Evolutionary conservation across 2,888 invertebrate species (phyloP), one percentile per base, ranked within the genome.

Genomic region (Coenonympha arcania): DNA sequence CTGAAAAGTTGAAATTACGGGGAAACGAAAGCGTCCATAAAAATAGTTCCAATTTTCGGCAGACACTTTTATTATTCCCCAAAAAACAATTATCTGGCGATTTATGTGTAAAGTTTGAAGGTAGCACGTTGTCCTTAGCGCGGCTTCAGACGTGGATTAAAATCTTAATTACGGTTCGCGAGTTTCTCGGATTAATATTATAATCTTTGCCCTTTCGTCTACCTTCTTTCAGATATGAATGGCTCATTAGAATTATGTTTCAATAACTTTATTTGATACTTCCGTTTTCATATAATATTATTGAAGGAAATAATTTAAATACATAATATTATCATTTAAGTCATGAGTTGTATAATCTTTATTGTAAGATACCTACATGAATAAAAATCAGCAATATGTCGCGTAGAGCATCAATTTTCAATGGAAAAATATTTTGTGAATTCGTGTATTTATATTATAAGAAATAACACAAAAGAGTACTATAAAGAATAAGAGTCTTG

Each of bases 131-230:
- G 68, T 69, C 64, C 71, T 71, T 61, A 65, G 63, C 64, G 63
- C 59, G 68, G 64, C 65, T 68, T 65, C 64, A 60, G 57, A 56
- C 64, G 65, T 58, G 74, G 79, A 83, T 83, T 79, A 76, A 77
- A 80, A 82, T 81, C 79, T 81, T 80, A 81, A 83, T 81, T 76
- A 75, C 73, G 67, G 54, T 60, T 69, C 66, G 36, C 61, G 77
- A 81, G 69, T 80, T 81, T 72, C 67, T 62, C 57, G 71, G 68
- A 76, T 79, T 76, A 72, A 79, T 76, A 74, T 74, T 71, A 71
- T 76, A 76, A 79, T 74, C 71, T 74, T 66, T 62, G 64, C 62
- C 65, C 65, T 65, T 62, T 63, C 59, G 60, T 60, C 55, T 62
- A 64, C 63, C 62, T 59, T 71, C 63, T 59, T 65, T 64, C 56